Base-by-base conservation (phyloP, 2,113 vertebrate species). In the Pimephales promelas region DNA sequence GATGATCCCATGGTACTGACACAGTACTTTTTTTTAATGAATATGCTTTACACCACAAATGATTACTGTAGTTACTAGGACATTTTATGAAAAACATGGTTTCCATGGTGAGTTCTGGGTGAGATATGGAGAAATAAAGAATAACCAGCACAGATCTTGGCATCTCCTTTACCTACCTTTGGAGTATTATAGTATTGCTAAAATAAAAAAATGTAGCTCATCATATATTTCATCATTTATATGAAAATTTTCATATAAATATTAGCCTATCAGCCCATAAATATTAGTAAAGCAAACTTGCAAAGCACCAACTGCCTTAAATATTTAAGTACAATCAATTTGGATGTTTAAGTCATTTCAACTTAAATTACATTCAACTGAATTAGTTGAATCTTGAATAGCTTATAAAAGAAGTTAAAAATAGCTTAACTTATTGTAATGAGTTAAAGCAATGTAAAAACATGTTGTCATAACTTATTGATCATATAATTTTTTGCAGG, bases 41-140 rank as follows among this genome's bases (percentile, higher is more conserved):
- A 45, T 45, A 45, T 71, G 1, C 22, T 45, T 45, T 45, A 71
- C 22, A n/a, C 10, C n/a, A 71, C 68, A 24, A 71, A 71, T 71
- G 68, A 71, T 45, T 24, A 45, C n/a, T 45, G 40, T 24, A 43
- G 68, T 45, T 45, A 71, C 68, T 71, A 71, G 40, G 40, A 40
- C 2, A 24, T 45, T 71, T 71, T 71, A 22, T 71, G n/a, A 43
- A 40, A 77, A 77, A 57, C 40, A 77, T 77, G 34, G 22, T 77
- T 77, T 59, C 74, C 54, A 77, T 77, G 52, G 54, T 59, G 74
- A 57, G 57, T 59, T 57, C 40, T 59, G 22, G 9, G 22, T 18
- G 10, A 36, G 11, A 77, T 20, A 16, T 16, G 5, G 47, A 49
- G 47, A 49, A 16, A 49, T 28, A 40, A 57, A 77, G 5, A 22